phyloP scores from a whole-genome alignment of 2,113 vertebrate genomes.

The Salminus brasiliensis region DNA sequence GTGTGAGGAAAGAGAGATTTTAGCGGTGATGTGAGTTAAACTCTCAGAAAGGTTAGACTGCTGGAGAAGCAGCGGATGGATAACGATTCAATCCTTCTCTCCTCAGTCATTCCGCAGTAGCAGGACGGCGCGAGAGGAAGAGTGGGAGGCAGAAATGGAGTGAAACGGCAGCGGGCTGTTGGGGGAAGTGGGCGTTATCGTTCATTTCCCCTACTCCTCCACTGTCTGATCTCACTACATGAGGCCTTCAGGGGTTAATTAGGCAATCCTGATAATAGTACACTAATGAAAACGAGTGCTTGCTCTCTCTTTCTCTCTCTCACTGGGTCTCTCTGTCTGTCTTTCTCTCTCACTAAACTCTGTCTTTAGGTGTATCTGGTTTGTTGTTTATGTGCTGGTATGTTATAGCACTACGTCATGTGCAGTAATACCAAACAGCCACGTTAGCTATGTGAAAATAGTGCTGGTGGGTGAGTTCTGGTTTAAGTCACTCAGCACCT shows the following conservation, averaged over 20 bases:
- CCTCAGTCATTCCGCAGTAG: constrained; percentile 50
- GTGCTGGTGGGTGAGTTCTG: constrained; percentile 21
- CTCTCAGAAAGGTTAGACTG: constrained; percentile 19
- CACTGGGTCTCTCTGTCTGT: constrained; percentile 31
- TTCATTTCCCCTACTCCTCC: constrained; percentile 50
- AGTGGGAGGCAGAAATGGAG: constrained; percentile 64
- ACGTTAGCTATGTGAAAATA: not conserved
- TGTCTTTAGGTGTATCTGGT: not conserved
- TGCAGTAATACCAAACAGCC: not conserved
- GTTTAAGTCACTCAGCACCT: constrained; percentile 43
- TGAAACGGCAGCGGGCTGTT: constrained; percentile 59
- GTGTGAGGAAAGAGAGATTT: not conserved
- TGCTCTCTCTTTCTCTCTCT: constrained; percentile 41
- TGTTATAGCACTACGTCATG: not conserved
- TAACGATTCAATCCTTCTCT: not conserved
- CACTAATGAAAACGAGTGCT: constrained; percentile 76
- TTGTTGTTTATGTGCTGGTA: not conserved
- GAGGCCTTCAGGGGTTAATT: constrained; percentile 81
- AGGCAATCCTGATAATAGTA: constrained; percentile 78
- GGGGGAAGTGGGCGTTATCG: constrained; percentile 66
- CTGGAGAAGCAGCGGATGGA: not conserved
- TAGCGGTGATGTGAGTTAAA: constrained; percentile 13
- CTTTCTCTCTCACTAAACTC: not conserved
- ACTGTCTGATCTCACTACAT: constrained; percentile 71
- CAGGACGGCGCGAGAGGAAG: constrained; percentile 63